Conservation (phyloP, 2,888 invertebrate species). For the Drosophila buzzatii region DNA sequence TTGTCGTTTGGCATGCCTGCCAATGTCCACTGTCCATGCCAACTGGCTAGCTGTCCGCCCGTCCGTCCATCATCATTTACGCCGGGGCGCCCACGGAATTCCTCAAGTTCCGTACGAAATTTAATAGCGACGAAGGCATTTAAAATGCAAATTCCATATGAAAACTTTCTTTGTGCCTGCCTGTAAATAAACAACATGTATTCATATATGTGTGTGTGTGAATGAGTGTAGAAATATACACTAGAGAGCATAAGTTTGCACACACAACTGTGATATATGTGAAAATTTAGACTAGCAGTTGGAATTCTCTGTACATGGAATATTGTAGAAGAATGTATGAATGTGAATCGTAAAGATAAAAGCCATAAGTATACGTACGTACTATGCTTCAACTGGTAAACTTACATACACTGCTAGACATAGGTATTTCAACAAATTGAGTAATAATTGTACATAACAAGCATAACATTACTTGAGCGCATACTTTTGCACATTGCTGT, state of each 20-base stretch:
- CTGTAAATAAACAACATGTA: slow-evolving; percentile 9
- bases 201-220: background rate
- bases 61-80: slow-evolving; percentile 24
- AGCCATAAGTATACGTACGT: background rate
- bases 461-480: too few species aligned
- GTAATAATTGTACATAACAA: too few species aligned
- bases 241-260: background rate
- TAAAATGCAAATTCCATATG: slow-evolving; percentile 37
- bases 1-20: slow-evolving; percentile 32
- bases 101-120: slow-evolving; percentile 29
- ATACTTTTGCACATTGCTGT: too few species aligned
- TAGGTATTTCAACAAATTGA: too few species aligned
- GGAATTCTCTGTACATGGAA: background rate
- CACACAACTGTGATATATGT: background rate
- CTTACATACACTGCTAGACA: too few species aligned
- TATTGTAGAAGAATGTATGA: background rate
- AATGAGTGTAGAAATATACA: background rate
- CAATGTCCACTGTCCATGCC: slow-evolving; percentile 32
- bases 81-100: slow-evolving; percentile 26
- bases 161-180: slow-evolving; percentile 27
- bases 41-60: background rate
- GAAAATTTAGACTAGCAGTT: background rate
- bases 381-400: too few species aligned
- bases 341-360: background rate
- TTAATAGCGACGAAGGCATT: slow-evolving; percentile 15